Percentiles rank a stretch among this genome's conserved stretches.
Evolutionary conservation across 2,797 vertebrate genomes (phyloP).

Genomic region (Echeneis naucrates): DNA sequence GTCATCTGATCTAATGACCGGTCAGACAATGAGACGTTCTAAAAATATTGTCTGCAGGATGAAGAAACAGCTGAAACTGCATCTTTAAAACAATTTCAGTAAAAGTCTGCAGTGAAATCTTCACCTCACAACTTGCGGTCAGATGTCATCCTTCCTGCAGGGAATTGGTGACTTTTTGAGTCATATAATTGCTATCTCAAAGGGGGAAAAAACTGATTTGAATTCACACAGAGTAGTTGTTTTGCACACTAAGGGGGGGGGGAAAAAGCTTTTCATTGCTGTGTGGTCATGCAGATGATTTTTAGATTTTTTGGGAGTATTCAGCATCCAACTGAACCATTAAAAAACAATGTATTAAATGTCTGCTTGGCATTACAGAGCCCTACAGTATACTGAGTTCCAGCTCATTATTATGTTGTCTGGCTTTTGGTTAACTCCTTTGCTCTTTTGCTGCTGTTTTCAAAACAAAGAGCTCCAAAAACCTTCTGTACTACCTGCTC

Average conservation of each 20-base stretch:
- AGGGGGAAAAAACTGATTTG: not conserved
- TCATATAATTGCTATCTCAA: not conserved
- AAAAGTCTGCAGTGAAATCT: constrained; percentile 5
- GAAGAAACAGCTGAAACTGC: constrained; percentile 38
- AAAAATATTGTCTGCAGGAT: constrained; percentile 15
- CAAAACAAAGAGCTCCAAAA: not conserved
- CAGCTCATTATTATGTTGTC: not conserved
- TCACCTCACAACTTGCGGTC: not conserved
- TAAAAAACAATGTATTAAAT: not conserved
- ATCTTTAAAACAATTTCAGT: constrained; percentile 7
- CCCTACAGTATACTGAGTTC: not conserved
- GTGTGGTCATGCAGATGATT: not conserved
- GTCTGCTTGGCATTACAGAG: not conserved
- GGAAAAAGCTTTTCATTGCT: not conserved
- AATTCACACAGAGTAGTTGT: not conserved
- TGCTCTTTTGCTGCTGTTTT: not conserved
- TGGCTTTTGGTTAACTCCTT: not conserved
- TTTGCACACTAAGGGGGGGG: not conserved
- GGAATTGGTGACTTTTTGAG: not conserved
- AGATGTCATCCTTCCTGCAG: not conserved
- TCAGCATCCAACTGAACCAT: not conserved
- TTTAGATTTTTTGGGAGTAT: constrained; percentile 3
- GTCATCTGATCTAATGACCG: constrained; percentile 16
- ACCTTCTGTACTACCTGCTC: not conserved
- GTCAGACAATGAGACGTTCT: constrained; percentile 18